Conservation (phyloP, 2,888 invertebrate genomes). For the Drosophila helvetica region DNA sequence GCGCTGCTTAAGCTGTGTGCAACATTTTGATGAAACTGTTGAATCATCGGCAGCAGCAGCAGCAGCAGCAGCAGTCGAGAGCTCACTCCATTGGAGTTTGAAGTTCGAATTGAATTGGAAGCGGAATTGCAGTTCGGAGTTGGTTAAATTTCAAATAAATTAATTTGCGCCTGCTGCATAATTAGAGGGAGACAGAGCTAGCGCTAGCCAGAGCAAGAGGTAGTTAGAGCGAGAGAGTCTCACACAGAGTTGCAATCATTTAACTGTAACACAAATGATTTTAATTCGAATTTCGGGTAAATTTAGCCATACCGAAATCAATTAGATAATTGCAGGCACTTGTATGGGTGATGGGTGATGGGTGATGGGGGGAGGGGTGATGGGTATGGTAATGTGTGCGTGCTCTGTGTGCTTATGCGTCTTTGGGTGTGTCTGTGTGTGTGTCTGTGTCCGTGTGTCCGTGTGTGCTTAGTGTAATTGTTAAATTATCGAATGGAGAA, state of each 20-base stretch:
- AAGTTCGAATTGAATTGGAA: background rate
- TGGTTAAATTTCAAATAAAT: conserved; percentile 49
- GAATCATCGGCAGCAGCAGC: conserved; percentile 41
- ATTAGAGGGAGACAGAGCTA: conserved; percentile 17
- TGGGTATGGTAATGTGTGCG: background rate
- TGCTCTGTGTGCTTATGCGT: conserved; percentile 22
- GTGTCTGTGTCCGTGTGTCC: background rate
- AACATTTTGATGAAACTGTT: conserved; percentile 72
- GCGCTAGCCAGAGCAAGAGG: background rate
- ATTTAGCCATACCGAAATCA: conserved; percentile 60
- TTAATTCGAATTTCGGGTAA: conserved; percentile 40
- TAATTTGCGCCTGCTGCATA: conserved; percentile 49
- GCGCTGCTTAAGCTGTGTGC: conserved; percentile 41
- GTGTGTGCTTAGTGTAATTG: conserved; percentile 35
- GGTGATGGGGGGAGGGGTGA: no score
- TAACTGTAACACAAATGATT: conserved; percentile 62
- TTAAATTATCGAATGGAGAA: conserved; percentile 38
- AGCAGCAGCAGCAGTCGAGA: background rate
- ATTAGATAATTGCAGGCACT: conserved; percentile 66
- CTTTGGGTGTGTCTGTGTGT: background rate
- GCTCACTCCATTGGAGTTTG: conserved; percentile 9
- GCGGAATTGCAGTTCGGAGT: background rate
- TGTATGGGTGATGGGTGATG: conserved; percentile 16
- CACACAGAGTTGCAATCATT: conserved; percentile 7
- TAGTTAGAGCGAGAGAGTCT: background rate